phyloP scores from a whole-genome alignment of 1,140 invertebrate genomes.

The Apis cerana region DNA sequence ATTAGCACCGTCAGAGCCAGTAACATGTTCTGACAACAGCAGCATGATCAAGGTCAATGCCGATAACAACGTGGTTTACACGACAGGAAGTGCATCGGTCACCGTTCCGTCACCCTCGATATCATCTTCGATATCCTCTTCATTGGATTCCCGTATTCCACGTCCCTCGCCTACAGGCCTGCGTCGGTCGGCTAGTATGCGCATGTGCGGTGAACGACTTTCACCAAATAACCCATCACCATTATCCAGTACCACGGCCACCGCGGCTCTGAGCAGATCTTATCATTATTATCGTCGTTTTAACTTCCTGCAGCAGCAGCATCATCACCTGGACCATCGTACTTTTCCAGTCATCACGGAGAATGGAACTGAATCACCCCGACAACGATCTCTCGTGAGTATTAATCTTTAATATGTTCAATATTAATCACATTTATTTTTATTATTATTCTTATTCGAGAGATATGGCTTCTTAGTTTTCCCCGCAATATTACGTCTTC shows the following conservation, averaged over 20 bases:
- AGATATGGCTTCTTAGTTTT: not conserved
- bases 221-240: constrained; percentile 52
- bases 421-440: not conserved
- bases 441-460: not conserved
- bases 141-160: constrained; percentile 74
- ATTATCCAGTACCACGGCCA: constrained; percentile 58
- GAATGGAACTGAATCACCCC: constrained; percentile 75
- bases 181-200: constrained; percentile 78
- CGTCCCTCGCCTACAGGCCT: constrained; percentile 77
- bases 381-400: constrained; percentile 73
- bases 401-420: too few relatives aligned
- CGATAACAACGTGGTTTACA: constrained; percentile 22
- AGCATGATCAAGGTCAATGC: constrained; percentile 40
- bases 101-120: constrained; percentile 23
- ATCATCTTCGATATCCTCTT: constrained; percentile 37
- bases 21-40: constrained; percentile 32
- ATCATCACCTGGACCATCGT: constrained; percentile 64
- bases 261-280: constrained; percentile 71
- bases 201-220: constrained; percentile 74
- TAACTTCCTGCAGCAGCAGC: constrained; percentile 58
- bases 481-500: constrained; percentile 21
- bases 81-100: not conserved
- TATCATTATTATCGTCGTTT: constrained; percentile 62
- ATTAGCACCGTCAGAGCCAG: constrained; percentile 26
- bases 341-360: constrained; percentile 76